A percentile compares a stretch with the other conserved stretches of the same genome.
phyloP scores from a whole-genome alignment of 2,888 invertebrate genomes.

The Leptinotarsa rubiginosa region DNA sequence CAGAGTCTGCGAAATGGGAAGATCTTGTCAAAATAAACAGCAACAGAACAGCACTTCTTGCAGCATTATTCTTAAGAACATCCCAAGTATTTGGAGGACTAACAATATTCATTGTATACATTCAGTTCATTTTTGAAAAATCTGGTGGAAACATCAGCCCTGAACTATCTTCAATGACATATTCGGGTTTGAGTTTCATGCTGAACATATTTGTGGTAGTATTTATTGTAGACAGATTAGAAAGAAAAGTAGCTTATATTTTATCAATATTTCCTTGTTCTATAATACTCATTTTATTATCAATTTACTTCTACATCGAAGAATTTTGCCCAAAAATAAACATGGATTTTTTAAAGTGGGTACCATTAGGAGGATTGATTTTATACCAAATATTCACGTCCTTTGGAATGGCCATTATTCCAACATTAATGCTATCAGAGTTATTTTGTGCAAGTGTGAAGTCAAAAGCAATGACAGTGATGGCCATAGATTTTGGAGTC shows the following conservation, averaged over 20 bases:
- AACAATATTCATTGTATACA: conserved; percentile 53
- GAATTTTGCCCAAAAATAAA: conserved; percentile 47
- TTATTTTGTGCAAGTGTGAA: conserved; percentile 59
- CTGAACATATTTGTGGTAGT: conserved; percentile 48
- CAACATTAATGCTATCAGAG: conserved; percentile 56
- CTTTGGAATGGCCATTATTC: conserved; percentile 55
- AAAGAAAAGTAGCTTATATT: conserved; percentile 50
- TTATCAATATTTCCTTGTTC: conserved; percentile 49
- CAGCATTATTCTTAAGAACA: conserved; percentile 53
- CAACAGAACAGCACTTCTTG: conserved; percentile 55
- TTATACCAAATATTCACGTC: conserved; percentile 52
- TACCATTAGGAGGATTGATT: conserved; percentile 57
- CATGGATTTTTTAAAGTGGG: conserved; percentile 51
- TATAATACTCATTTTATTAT: conserved; percentile 31
- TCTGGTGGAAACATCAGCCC: conserved; percentile 58
- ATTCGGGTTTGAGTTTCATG: conserved; percentile 5
- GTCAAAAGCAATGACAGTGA: conserved; percentile 54
- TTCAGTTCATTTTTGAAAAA: conserved; percentile 58
- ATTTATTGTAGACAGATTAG: conserved; percentile 50
- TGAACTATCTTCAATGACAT: conserved; percentile 55
- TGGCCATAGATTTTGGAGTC: conserved; percentile 49
- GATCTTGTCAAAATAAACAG: conserved; percentile 55
- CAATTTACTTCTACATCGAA: conserved; percentile 53
- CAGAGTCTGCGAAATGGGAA: conserved; percentile 57
- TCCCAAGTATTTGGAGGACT: conserved; percentile 58